These are phyloP conservation scores for Baccha elongata DNA, from an alignment of 2,888 invertebrate genomes.

Conservation along the genomic window DNA sequence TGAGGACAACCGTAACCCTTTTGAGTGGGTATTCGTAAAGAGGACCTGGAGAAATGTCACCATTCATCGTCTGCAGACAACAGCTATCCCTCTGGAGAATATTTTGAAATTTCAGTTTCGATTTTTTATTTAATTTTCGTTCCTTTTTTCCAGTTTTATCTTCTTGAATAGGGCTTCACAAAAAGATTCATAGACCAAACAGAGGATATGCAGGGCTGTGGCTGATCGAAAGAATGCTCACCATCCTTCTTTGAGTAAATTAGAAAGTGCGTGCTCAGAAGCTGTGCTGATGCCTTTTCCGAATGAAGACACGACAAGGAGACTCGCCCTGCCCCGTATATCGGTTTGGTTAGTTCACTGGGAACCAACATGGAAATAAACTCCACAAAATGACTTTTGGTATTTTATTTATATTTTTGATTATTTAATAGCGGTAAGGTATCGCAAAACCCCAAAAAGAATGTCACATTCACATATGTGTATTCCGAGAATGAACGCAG, in stretches of 20 bases:
- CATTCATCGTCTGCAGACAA: constrained; percentile 59
- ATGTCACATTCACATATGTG: constrained; percentile 57
- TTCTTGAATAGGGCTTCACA: constrained; percentile 40
- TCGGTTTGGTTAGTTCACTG: constrained; percentile 21
- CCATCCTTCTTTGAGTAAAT: constrained; percentile 58
- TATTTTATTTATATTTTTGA: constrained; percentile 74
- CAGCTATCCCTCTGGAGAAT: constrained; percentile 54
- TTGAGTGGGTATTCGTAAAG: constrained; percentile 5
- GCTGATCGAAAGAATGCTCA: constrained; percentile 69
- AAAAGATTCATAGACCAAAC: constrained; percentile 52
- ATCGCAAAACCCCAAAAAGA: constrained; percentile 70
- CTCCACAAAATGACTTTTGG: constrained; percentile 73
- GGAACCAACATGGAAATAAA: constrained; percentile 62
- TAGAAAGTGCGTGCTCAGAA: constrained; percentile 71
- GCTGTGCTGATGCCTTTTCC: constrained; percentile 44
- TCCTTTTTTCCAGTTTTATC: constrained; percentile 39
- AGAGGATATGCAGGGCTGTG: constrained; percentile 20
- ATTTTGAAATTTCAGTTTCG: constrained; percentile 67
- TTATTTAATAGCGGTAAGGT: constrained; percentile 72
- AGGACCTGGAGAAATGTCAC: constrained; percentile 48
- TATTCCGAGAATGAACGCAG: constrained; percentile 21
- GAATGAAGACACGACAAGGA: constrained; percentile 60
- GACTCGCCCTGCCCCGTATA: constrained; percentile 40
- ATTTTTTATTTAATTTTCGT: constrained; percentile 59
- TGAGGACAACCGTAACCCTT: constrained; percentile 48